Evolutionary conservation across 1,140 invertebrate species (phyloP).

Genomic region (Caerostris darwini): DNA sequence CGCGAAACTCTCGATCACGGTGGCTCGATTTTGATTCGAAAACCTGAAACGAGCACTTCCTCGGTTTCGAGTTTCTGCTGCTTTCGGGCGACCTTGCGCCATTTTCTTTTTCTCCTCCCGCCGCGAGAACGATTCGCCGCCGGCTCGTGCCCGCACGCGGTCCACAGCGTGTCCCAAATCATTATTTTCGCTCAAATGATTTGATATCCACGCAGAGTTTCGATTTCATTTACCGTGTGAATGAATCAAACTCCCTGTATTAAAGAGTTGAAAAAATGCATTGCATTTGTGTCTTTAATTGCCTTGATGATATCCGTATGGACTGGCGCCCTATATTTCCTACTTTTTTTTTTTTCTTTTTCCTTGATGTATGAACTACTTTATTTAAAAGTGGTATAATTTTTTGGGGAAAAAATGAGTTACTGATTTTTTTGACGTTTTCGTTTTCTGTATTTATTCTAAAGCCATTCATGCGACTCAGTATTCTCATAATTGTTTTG

Average conservation of each 20-base stretch:
- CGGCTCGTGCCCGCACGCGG: not conserved
- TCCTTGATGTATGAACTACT: too few relatives aligned
- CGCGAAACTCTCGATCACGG: not conserved
- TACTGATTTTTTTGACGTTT: too few relatives aligned
- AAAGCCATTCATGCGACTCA: too few relatives aligned
- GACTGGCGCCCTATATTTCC: too few relatives aligned
- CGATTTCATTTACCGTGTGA: not conserved
- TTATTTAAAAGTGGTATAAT: too few relatives aligned
- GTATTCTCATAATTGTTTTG: too few relatives aligned
- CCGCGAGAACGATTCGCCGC: not conserved
- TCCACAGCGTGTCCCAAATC: not conserved
- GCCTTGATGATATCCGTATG: too few relatives aligned
- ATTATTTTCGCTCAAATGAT: not conserved
- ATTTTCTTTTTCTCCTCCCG: not conserved
- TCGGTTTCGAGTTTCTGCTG: not conserved
- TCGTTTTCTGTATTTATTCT: too few relatives aligned
- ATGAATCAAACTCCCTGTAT: not conserved
- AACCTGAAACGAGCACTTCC: not conserved
- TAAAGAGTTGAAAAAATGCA: too few relatives aligned
- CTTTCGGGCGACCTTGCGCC: not conserved
- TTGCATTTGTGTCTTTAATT: too few relatives aligned
- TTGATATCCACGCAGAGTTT: not conserved
- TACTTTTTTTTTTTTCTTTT: too few relatives aligned
- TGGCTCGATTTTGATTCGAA: constrained; percentile 15
- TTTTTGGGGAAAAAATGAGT: too few relatives aligned